Conservation (phyloP, 2,113 vertebrate species). For the Mastomys natalensis region DNA sequence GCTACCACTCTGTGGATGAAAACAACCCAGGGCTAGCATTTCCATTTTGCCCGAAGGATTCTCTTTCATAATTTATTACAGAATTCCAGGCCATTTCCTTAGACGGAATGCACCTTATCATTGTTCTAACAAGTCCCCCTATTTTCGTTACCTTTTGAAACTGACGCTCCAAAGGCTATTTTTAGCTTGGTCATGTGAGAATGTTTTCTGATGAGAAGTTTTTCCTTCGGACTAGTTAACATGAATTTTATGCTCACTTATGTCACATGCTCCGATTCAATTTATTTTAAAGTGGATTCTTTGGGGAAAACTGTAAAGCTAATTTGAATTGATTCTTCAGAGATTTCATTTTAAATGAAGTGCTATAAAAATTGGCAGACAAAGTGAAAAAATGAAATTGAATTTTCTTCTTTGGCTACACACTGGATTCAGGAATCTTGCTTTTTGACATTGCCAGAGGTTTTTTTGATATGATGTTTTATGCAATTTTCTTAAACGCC, state of each 20-base stretch:
- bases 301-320: slow-evolving; percentile 88
- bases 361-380: slow-evolving; percentile 86
- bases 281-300: slow-evolving; percentile 89
- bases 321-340: slow-evolving; percentile 90
- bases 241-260: slow-evolving; percentile 87
- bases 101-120: slow-evolving; percentile 61
- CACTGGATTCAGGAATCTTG: slow-evolving; percentile 81
- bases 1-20: slow-evolving; percentile 45
- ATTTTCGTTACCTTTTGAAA: slow-evolving; percentile 81
- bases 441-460: slow-evolving; percentile 78
- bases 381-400: slow-evolving; percentile 87
- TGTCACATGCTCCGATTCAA: slow-evolving; percentile 85
- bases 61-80: slow-evolving; percentile 70
- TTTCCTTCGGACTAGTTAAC: slow-evolving; percentile 85
- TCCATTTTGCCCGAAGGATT: slow-evolving; percentile 65
- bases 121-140: slow-evolving; percentile 69
- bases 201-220: slow-evolving; percentile 86
- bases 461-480: slow-evolving; percentile 79
- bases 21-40: slow-evolving; percentile 53
- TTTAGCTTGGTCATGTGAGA: slow-evolving; percentile 86
- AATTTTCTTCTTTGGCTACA: slow-evolving; percentile 85
- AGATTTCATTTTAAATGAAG: slow-evolving; percentile 88
- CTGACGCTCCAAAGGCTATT: slow-evolving; percentile 85
- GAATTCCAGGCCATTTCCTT: slow-evolving; percentile 75
- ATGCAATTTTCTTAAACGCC: slow-evolving; percentile 80